These are phyloP conservation scores for Bucorvus abyssinicus DNA, from an alignment of 2,797 vertebrate species.

Conservation along the genomic window DNA sequence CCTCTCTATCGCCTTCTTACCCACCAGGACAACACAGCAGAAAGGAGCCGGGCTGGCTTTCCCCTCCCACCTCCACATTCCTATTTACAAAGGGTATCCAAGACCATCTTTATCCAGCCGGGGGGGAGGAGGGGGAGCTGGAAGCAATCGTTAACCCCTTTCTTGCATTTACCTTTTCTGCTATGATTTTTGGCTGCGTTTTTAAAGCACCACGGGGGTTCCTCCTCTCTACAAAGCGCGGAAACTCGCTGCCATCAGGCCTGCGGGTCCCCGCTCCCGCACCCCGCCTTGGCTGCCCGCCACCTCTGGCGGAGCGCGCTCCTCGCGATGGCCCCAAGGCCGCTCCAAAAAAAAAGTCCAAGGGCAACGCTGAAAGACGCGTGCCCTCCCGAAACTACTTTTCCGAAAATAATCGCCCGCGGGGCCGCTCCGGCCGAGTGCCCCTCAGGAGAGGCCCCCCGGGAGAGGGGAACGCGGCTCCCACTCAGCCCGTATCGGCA, in stretches of 20 bases:
- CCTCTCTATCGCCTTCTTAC: background rate
- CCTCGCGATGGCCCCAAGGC: background rate
- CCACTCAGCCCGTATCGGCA: fast-evolving
- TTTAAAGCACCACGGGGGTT: background rate
- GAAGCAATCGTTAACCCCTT: background rate
- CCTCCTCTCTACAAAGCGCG: background rate
- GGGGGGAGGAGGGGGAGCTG: background rate
- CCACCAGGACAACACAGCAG: background rate
- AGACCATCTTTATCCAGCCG: background rate
- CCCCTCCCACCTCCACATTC: slow-evolving; percentile 22
- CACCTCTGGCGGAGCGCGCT: background rate
- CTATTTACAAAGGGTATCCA: slow-evolving; percentile 26
- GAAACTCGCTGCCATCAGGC: background rate
- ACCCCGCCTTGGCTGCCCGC: background rate
- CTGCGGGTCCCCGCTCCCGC: background rate
- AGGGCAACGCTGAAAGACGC: background rate
- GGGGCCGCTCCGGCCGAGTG: background rate
- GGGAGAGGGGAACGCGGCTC: fast-evolving
- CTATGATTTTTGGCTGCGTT: background rate
- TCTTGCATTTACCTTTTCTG: background rate
- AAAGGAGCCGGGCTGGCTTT: background rate
- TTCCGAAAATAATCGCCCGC: background rate
- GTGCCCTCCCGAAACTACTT: background rate
- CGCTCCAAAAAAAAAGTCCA: background rate
- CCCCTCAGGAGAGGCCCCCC: background rate